Conservation (phyloP, 2,888 invertebrate genomes). For the Aleiodes testaceus region DNA sequence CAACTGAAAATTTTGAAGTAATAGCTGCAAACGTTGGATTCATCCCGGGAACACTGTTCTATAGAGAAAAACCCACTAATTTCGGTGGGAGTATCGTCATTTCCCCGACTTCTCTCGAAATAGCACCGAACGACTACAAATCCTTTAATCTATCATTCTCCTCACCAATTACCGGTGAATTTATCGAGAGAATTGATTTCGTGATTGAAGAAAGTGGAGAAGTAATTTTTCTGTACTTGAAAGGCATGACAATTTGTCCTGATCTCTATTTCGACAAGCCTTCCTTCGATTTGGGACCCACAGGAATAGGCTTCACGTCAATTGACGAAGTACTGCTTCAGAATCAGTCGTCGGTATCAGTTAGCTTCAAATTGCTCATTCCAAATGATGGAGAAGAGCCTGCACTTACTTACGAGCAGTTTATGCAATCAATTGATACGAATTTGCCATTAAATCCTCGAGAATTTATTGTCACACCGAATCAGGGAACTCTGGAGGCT, state of each 20-base stretch:
- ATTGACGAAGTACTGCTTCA: slow-evolving; percentile 73
- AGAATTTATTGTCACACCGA: slow-evolving; percentile 76
- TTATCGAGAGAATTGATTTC: slow-evolving; percentile 78
- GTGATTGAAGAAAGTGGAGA: slow-evolving; percentile 77
- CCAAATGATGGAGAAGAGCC: slow-evolving; percentile 76
- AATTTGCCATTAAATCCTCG: slow-evolving; percentile 74
- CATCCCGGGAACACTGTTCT: slow-evolving; percentile 77
- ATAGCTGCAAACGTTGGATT: slow-evolving; percentile 73
- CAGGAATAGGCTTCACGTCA: slow-evolving; percentile 75
- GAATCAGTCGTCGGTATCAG: slow-evolving; percentile 76
- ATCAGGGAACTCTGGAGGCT: slow-evolving; percentile 73
- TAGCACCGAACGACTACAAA: slow-evolving; percentile 75
- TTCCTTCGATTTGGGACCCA: slow-evolving; percentile 76
- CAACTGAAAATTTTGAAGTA: slow-evolving; percentile 77
- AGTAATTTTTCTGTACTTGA: slow-evolving; percentile 75
- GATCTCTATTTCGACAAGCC: slow-evolving; percentile 75
- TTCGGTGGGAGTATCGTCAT: slow-evolving; percentile 77
- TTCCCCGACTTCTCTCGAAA: slow-evolving; percentile 72
- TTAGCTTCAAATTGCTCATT: slow-evolving; percentile 74
- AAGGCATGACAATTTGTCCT: slow-evolving; percentile 78
- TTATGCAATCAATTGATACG: slow-evolving; percentile 71
- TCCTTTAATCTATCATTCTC: slow-evolving; percentile 76
- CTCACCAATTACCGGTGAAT: slow-evolving; percentile 77
- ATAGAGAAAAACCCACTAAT: slow-evolving; percentile 72
- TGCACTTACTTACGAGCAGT: slow-evolving; percentile 74